These are phyloP conservation scores for Andrena hattorfiana DNA, from an alignment of 2,888 invertebrate genomes.

Conservation along the genomic window DNA sequence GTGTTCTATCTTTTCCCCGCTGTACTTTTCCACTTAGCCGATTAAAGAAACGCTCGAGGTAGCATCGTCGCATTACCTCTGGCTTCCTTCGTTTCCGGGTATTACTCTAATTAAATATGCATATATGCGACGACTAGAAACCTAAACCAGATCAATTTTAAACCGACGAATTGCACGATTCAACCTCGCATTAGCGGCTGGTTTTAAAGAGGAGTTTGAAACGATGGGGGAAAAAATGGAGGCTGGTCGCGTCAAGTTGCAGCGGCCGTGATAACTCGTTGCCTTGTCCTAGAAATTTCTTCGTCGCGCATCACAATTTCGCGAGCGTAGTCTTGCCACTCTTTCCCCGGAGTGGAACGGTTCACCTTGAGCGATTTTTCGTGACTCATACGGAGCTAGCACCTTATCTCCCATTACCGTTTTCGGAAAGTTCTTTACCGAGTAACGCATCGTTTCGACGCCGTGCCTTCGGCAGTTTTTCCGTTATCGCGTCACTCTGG, in stretches of 20 bases:
- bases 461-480: slow-evolving; percentile 6
- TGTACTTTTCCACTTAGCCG: neutral
- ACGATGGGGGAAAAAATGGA: neutral
- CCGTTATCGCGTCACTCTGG: slow-evolving; percentile 31
- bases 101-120: neutral
- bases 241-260: slow-evolving; percentile 3
- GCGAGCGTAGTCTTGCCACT: neutral
- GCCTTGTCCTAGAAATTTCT: slow-evolving; percentile 50
- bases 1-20: neutral
- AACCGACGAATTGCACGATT: neutral
- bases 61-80: neutral
- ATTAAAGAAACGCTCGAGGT: no score
- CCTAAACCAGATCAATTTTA: neutral
- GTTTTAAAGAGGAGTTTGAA: neutral
- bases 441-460: neutral
- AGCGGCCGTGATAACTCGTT: slow-evolving; percentile 21
- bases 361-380: slow-evolving; percentile 39
- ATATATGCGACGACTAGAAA: neutral
- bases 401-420: slow-evolving; percentile 14
- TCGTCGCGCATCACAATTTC: slow-evolving; percentile 17
- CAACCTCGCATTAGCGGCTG: neutral
- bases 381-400: slow-evolving; percentile 17
- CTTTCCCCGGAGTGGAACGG: slow-evolving; percentile 26
- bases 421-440: neutral
- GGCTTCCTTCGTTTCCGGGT: no score